These are phyloP conservation scores for Melangyna quadrimaculata DNA, from an alignment of 2,888 invertebrate genomes.

Conservation along the genomic window DNA sequence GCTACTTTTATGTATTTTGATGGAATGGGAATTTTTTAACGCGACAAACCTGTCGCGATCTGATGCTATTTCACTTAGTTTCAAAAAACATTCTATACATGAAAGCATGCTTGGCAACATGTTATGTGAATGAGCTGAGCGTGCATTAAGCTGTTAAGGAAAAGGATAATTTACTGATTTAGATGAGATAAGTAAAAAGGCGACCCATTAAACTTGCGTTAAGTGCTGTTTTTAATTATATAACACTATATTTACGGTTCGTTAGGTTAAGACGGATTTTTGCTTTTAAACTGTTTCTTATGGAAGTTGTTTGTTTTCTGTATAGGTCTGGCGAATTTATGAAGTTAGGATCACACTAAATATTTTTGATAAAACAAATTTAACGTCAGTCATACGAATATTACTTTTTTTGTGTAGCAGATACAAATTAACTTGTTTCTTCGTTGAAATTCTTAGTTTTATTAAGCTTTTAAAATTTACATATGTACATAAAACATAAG, in stretches of 20 bases:
- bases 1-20: not conserved
- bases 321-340: not conserved
- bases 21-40: conserved; percentile 26
- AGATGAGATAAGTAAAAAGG: conserved; percentile 58
- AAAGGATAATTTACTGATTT: conserved; percentile 71
- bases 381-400: not conserved
- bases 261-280: conserved; percentile 42
- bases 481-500: no score
- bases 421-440: no score
- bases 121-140: not conserved
- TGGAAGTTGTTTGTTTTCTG: not conserved
- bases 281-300: not conserved
- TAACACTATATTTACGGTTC: conserved; percentile 69
- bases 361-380: not conserved
- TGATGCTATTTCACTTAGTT: conserved; percentile 18
- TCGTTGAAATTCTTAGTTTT: no score
- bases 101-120: conserved; percentile 11
- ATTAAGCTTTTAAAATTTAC: no score
- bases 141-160: conserved; percentile 32
- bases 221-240: conserved; percentile 68
- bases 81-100: conserved; percentile 20
- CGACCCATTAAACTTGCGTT: conserved; percentile 65
- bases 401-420: no score
- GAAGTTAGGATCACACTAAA: no score
- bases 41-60: conserved; percentile 56